These are phyloP conservation scores for Theropithecus gelada DNA, from an alignment of 2,113 vertebrate genomes.

Conservation along the genomic window DNA sequence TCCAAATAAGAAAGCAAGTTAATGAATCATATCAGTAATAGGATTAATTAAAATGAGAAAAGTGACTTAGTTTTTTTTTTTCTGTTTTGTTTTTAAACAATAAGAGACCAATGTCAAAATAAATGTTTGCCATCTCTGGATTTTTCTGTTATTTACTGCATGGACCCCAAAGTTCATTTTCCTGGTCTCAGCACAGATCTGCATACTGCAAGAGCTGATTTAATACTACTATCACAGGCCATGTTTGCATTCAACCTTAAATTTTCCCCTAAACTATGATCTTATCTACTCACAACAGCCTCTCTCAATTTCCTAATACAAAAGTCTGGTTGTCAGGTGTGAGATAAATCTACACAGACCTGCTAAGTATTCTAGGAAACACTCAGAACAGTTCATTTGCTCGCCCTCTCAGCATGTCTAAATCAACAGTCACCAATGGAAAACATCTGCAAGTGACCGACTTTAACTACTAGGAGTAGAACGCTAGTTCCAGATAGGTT, in stretches of 20 bases:
- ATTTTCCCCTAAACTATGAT: neutral
- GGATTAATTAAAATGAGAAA: constrained; percentile 27
- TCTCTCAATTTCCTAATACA: constrained; percentile 49
- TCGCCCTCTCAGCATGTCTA: neutral
- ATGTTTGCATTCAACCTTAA: neutral
- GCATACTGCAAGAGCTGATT: neutral
- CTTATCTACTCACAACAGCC: constrained; percentile 20
- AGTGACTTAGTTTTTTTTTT: neutral
- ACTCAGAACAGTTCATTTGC: constrained; percentile 33
- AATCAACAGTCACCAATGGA: constrained; percentile 11
- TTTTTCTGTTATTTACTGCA: neutral
- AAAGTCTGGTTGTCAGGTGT: constrained; percentile 54
- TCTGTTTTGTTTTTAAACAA: neutral
- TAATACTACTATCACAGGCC: neutral
- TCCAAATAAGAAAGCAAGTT: constrained; percentile 24
- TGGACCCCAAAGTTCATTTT: neutral
- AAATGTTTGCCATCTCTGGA: neutral
- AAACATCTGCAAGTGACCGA: neutral
- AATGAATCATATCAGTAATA: neutral
- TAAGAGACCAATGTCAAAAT: neutral
- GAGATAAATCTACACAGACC: constrained; percentile 27
- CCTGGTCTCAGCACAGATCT: neutral
- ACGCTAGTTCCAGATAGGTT: neutral
- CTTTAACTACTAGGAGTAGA: neutral
- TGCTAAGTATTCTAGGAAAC: constrained; percentile 52